These are phyloP conservation scores for Rhegmatorhina hoffmannsi DNA, from an alignment of 2,113 vertebrate species.

Conservation along the genomic window DNA sequence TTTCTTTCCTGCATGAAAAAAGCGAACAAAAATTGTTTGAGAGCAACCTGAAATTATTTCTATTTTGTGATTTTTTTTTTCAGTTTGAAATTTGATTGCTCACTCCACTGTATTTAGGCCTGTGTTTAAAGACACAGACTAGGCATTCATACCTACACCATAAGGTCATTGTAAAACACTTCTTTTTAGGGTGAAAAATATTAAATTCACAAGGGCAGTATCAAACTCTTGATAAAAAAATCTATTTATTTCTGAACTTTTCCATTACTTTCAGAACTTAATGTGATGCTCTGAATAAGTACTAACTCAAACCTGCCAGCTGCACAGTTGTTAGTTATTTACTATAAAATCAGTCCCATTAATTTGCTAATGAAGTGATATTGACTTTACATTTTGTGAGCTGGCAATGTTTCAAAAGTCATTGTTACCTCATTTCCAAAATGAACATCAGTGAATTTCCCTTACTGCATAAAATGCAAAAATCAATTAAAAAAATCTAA, in stretches of 20 bases:
- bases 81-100: neutral
- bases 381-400: conserved; percentile 59
- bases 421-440: conserved; percentile 62
- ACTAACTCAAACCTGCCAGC: neutral
- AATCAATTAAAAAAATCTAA: conserved; percentile 57
- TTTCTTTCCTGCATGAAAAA: neutral
- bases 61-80: neutral
- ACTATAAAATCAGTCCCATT: conserved; percentile 51
- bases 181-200: neutral
- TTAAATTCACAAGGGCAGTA: neutral
- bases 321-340: conserved; percentile 47
- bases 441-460: conserved; percentile 24
- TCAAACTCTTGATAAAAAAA: neutral
- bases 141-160: neutral
- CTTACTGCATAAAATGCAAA: conserved; percentile 18
- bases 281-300: neutral
- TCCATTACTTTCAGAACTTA: neutral
- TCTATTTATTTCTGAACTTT: neutral
- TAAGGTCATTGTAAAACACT: neutral
- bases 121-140: neutral
- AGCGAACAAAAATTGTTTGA: neutral
- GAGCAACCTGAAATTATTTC: neutral
- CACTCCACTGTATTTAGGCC: neutral
- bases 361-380: conserved; percentile 69
- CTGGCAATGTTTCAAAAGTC: conserved; percentile 47